Evolutionary conservation across 2,797 vertebrate species (phyloP).

Genomic region (Cheirogaleus major): DNA sequence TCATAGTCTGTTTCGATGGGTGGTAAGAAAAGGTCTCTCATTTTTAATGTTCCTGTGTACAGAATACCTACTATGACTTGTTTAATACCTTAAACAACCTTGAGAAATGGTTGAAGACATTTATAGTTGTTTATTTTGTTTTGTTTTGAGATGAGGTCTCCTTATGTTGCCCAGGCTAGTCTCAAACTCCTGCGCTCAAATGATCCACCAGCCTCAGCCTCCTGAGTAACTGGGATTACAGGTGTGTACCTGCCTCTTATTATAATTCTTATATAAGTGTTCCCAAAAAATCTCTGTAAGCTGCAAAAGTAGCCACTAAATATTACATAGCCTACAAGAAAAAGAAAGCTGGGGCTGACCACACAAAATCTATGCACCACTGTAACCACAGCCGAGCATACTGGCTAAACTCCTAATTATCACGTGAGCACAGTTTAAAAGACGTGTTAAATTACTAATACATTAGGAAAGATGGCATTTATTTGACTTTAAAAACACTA

Average conservation of each 20-base stretch:
- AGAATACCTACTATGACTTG: background rate
- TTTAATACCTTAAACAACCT: background rate
- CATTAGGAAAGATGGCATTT: background rate
- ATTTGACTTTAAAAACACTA: background rate
- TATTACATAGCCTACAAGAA: background rate
- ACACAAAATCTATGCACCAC: background rate
- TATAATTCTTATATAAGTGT: background rate
- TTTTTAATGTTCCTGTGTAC: background rate
- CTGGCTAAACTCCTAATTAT: background rate
- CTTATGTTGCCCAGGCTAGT: background rate
- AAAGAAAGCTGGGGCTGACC: background rate
- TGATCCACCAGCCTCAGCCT: background rate
- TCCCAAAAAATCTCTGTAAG: background rate
- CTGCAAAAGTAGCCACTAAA: background rate
- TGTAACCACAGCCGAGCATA: background rate
- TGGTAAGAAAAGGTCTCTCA: background rate
- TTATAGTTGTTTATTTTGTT: background rate
- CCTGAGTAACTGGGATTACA: background rate
- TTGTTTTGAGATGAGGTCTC: background rate
- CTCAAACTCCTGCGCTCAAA: background rate
- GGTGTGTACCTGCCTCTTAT: background rate
- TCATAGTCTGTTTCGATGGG: background rate
- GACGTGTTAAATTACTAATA: background rate
- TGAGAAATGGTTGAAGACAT: background rate
- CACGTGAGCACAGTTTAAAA: background rate